Base-by-base conservation (phyloP, 2,113 vertebrate species). In the Zingel zingel region DNA sequence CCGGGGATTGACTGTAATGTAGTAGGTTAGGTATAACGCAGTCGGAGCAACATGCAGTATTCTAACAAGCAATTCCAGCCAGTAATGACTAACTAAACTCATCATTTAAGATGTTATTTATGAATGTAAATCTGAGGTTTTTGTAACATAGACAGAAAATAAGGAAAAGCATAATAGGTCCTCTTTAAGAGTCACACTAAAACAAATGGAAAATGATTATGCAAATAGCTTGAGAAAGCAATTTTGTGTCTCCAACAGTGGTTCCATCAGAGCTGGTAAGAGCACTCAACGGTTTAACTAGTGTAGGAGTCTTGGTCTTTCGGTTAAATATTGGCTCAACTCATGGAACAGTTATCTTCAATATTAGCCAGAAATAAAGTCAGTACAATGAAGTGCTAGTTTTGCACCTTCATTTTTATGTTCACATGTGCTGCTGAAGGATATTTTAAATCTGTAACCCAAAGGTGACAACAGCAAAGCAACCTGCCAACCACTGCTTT, bases 41-140 rank as follows among this genome's bases (percentile, higher is more conserved):
- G 97, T 94, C 96, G 99, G 95, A 96, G 96, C 95, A 98, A 97
- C 97, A 97, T 99, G 97, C 98, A 98, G 97, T 99, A 99, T 97
- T 98, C 97, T 95, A 99, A 99, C 97, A 98, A 99, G 98, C 98
- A 99, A 96, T 99, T 99, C 96, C 98, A 99, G 97, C 98, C 98
- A 62, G 98, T 99, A 59, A 99, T 99, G 98, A 98, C 98, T 92
- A 99, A 99, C 96, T 99, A 96, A 96, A 95, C 90, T 89, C 85
- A 96, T 94, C 95, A 93, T 92, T 91, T 43, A 43, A 43, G 39
- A 43, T 43, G 39, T 43, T 43, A 43, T 43, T 43, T 43, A 43
- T 43, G 39, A 43, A 43, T 43, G 8, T 43, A 43, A 10, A 43
- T 43, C 39, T 43, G 39, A 43, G 10, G 39, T 43, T 43, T 43